Evolutionary conservation across 1,140 invertebrate genomes (phyloP).

Genomic region (Globodera rostochiensis): DNA sequence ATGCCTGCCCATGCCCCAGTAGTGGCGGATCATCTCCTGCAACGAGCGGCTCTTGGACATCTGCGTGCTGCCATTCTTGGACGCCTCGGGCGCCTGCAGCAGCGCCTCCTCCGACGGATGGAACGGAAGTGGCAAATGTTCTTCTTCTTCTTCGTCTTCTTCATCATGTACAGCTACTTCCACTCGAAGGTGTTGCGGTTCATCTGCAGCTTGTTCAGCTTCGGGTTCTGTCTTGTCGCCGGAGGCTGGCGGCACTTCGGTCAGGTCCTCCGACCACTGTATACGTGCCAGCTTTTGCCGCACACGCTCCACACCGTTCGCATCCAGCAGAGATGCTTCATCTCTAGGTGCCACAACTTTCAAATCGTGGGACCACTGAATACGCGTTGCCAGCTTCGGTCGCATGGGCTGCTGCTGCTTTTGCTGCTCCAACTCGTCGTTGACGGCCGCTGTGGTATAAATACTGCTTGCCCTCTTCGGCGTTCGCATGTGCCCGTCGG

Average conservation of each 20-base stretch:
- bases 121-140: not conserved
- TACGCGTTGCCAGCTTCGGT: not conserved
- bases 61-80: not conserved
- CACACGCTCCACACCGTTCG: not conserved
- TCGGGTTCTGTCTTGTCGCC: not conserved
- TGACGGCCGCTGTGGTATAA: not conserved
- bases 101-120: not conserved
- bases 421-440: not conserved
- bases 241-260: too few species aligned
- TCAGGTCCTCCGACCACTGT: not conserved
- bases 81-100: not conserved
- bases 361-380: not conserved
- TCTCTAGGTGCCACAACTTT: not conserved
- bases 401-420: not conserved
- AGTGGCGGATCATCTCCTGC: slow-evolving; percentile 24
- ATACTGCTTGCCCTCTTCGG: not conserved
- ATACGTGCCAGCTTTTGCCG: not conserved
- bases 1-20: not conserved
- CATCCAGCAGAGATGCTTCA: not conserved
- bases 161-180: too few species aligned
- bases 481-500: not conserved
- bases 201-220: not conserved
- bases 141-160: too few species aligned
- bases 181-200: not conserved
- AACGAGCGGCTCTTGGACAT: slow-evolving; percentile 23